Conservation (phyloP, 2,888 invertebrate genomes). For the Machimus rusticus region DNA sequence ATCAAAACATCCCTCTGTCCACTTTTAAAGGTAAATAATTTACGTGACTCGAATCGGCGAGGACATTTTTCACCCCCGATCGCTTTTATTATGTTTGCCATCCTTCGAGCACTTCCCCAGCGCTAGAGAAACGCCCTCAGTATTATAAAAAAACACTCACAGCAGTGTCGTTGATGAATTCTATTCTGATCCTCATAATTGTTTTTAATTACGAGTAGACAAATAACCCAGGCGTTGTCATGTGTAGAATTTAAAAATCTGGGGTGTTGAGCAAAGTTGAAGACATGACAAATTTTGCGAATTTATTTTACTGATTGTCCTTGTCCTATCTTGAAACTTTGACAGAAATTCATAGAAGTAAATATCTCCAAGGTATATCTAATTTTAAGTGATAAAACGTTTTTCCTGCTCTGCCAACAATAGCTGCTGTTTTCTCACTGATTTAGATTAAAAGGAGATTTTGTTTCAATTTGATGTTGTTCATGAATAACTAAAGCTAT, state of each 20-base stretch:
- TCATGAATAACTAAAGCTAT: too few species aligned
- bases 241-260: not conserved
- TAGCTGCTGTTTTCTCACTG: too few species aligned
- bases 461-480: too few species aligned
- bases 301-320: not conserved
- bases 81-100: not conserved
- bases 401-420: too few species aligned
- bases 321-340: not conserved
- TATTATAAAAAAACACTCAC: not conserved
- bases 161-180: not conserved
- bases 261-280: too few species aligned
- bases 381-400: too few species aligned
- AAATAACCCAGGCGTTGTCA: not conserved
- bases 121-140: not conserved
- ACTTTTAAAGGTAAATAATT: slow-evolving; percentile 38
- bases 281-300: not conserved
- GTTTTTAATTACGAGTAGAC: not conserved
- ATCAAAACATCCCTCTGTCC: slow-evolving; percentile 19
- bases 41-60: slow-evolving; percentile 23
- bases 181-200: not conserved
- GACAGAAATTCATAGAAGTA: not conserved
- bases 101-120: not conserved
- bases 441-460: too few species aligned
- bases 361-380: too few species aligned
- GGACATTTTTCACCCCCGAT: not conserved